These are phyloP conservation scores for Musca vetustissima DNA, from an alignment of 1,140 invertebrate genomes.

Conservation along the genomic window DNA sequence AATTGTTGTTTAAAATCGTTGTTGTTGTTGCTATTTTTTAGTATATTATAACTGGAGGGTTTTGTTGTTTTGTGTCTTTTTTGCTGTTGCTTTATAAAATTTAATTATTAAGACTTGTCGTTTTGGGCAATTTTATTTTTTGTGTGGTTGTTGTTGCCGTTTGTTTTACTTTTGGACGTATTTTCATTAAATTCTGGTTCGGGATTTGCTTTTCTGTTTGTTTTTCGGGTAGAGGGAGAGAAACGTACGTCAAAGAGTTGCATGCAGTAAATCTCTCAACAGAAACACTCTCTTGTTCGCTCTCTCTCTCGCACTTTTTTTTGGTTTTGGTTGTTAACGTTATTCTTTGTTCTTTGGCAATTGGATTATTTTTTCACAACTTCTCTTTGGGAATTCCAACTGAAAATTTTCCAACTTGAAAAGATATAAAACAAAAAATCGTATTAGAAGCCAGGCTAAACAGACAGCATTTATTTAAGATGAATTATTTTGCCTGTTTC, in stretches of 20 bases:
- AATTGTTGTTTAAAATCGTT: slow-evolving; percentile 27
- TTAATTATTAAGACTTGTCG: slow-evolving; percentile 7
- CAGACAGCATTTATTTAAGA: background rate
- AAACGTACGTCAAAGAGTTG: too few relatives aligned
- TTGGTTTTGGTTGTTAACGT: slow-evolving; percentile 10
- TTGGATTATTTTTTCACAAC: too few relatives aligned
- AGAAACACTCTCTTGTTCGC: background rate
- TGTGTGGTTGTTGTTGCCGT: too few relatives aligned
- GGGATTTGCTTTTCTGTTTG: slow-evolving; percentile 1
- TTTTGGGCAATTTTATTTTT: background rate
- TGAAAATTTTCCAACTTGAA: too few relatives aligned
- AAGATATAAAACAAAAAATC: too few relatives aligned
- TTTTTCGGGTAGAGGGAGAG: background rate
- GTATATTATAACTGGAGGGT: slow-evolving; percentile 12
- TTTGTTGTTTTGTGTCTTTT: slow-evolving; percentile 9
- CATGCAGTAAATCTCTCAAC: background rate
- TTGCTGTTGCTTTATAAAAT: background rate
- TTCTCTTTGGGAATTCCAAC: too few relatives aligned
- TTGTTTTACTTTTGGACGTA: background rate
- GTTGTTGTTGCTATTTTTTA: background rate
- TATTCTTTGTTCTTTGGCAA: too few relatives aligned
- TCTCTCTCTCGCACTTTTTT: background rate
- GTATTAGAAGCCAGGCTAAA: background rate
- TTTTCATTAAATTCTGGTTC: slow-evolving; percentile 14
- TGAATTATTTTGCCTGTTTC: too few relatives aligned